Evolutionary conservation across 2,797 vertebrate genomes (phyloP).

Genomic region (Anguilla obscura): DNA sequence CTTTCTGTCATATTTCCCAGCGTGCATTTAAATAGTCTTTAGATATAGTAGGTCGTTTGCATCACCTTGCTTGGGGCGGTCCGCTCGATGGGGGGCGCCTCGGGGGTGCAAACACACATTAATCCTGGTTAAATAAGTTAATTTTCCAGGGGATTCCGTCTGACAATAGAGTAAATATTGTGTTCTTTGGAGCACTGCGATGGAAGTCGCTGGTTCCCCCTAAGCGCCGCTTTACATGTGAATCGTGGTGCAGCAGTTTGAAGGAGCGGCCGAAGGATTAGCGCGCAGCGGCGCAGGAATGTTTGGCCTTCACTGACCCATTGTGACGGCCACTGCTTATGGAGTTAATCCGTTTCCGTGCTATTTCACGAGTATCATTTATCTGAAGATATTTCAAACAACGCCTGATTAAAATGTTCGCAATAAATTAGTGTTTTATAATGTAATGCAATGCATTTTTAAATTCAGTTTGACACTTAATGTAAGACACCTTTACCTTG

Average conservation of each 20-base stretch:
- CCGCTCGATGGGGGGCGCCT: constrained; percentile 34
- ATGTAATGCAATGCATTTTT: neutral
- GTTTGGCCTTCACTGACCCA: constrained; percentile 35
- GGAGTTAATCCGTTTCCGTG: constrained; percentile 39
- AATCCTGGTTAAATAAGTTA: constrained; percentile 51
- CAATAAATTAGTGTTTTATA: neutral
- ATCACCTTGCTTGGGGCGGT: constrained; percentile 33
- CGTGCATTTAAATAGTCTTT: neutral
- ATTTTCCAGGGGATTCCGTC: constrained; percentile 37
- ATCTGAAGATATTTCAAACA: constrained; percentile 7
- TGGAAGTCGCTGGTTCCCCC: constrained; percentile 37
- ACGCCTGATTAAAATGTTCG: neutral
- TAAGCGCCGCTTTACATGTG: constrained; percentile 50
- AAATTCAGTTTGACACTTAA: neutral
- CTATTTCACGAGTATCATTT: constrained; percentile 42
- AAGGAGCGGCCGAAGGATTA: constrained; percentile 39
- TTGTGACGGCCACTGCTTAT: constrained; percentile 38
- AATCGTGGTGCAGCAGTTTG: constrained; percentile 39
- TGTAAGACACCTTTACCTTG: neutral
- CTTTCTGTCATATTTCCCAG: constrained; percentile 36
- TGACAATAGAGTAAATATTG: constrained; percentile 50
- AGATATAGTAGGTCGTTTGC: constrained; percentile 34
- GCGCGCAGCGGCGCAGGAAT: constrained; percentile 32
- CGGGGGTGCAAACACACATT: constrained; percentile 44
- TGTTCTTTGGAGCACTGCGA: constrained; percentile 40